Percentiles rank a stretch among this genome's conserved stretches.
Conservation (phyloP, 2,113 vertebrate species). For the Candoia aspera region DNA sequence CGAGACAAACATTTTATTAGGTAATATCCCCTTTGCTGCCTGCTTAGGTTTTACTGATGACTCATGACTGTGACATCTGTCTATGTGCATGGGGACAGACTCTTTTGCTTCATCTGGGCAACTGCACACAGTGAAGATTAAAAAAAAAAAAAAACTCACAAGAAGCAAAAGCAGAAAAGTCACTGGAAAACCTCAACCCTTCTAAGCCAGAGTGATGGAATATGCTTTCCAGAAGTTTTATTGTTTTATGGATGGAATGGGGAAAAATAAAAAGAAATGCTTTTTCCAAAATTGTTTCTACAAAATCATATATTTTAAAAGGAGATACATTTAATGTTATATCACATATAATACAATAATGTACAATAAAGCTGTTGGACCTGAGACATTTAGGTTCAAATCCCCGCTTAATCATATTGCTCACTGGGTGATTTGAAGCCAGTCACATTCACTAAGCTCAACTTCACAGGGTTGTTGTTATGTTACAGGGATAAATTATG, state of each 20-base stretch:
- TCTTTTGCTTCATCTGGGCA: conserved; percentile 19
- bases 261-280: conserved; percentile 30
- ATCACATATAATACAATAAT: neutral
- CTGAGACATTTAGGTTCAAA: neutral
- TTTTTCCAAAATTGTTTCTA: neutral
- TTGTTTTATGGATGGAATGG: conserved; percentile 34
- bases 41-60: conserved; percentile 39
- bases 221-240: conserved; percentile 37
- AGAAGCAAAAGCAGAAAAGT: conserved; percentile 34
- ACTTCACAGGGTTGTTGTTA: neutral
- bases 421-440: neutral
- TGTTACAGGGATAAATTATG: neutral
- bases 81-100: conserved; percentile 26
- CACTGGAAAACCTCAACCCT: conserved; percentile 25
- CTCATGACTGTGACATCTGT: conserved; percentile 8
- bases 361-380: neutral
- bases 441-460: neutral
- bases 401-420: neutral
- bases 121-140: conserved; percentile 36
- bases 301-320: neutral
- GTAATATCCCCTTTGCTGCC: conserved; percentile 28
- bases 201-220: conserved; percentile 18
- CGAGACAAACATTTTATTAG: conserved; percentile 14
- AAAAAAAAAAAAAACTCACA: neutral
- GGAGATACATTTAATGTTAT: neutral